Evolutionary conservation across 2,888 invertebrate species (phyloP).

Genomic region (Diloba caeruleocephala): DNA sequence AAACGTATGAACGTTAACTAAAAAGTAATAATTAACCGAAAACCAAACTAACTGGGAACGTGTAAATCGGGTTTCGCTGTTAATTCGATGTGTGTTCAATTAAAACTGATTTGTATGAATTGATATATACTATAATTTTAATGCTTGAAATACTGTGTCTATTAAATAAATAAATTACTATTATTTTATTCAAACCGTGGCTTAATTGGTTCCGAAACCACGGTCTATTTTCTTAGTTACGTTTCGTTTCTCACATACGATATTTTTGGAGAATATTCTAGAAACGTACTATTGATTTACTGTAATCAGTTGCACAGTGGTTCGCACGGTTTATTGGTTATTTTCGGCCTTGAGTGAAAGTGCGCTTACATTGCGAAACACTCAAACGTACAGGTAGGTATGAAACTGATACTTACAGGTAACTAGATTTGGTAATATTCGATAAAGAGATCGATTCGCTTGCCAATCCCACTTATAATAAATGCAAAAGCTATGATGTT

Average conservation of each 20-base stretch:
- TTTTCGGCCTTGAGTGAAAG: constrained; percentile 85
- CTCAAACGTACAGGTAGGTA: constrained; percentile 22
- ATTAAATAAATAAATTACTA: constrained; percentile 29
- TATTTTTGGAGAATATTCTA: constrained; percentile 1
- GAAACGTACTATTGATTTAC: constrained; percentile 37
- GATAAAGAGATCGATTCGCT: constrained; percentile 1
- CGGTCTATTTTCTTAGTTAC: no score
- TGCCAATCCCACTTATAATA: background rate
- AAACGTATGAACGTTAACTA: no score
- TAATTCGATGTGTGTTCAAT: constrained; percentile 15
- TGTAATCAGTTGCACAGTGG: constrained; percentile 39
- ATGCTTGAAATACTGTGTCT: constrained; percentile 6
- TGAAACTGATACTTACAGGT: constrained; percentile 31
- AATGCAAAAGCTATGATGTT: no score
- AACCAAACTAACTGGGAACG: no score
- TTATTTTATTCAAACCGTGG: constrained; percentile 3
- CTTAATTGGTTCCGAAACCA: no score
- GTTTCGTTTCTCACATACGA: no score
- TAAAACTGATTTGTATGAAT: constrained; percentile 30
- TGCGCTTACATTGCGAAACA: constrained; percentile 58
- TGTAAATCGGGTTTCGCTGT: no score
- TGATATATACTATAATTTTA: constrained; percentile 14
- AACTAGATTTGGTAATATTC: constrained; percentile 30
- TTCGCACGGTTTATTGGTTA: constrained; percentile 63
- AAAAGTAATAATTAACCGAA: no score